These are phyloP conservation scores for Biston betularia DNA, from an alignment of 2,888 invertebrate genomes.

Conservation along the genomic window DNA sequence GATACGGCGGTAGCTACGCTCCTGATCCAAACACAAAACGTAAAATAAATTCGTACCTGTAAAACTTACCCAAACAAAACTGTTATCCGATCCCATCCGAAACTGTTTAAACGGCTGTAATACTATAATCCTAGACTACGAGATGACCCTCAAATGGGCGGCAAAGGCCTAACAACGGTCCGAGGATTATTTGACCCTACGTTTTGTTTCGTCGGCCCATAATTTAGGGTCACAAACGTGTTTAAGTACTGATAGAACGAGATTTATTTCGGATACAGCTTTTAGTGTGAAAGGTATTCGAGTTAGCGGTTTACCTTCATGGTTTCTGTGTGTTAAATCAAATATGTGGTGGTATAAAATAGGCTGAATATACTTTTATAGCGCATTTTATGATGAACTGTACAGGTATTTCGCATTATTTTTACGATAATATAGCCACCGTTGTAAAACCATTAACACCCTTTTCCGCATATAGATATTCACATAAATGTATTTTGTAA, in stretches of 20 bases:
- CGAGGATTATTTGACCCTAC: conserved; percentile 43
- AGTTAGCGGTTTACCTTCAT: not conserved
- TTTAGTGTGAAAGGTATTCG: conserved; percentile 6
- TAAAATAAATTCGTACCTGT: not conserved
- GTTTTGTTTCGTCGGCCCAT: conserved; percentile 34
- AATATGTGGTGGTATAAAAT: not conserved
- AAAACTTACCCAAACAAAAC: not conserved
- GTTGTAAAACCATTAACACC: not conserved
- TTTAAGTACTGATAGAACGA: conserved; percentile 45
- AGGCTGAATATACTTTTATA: not conserved
- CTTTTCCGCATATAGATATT: too few relatives aligned
- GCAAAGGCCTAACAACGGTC: conserved; percentile 35
- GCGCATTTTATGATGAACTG: conserved; percentile 8
- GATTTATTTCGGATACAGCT: conserved; percentile 37
- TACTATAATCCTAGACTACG: conserved; percentile 46
- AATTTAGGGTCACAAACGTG: conserved; percentile 42
- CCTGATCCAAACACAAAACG: not conserved
- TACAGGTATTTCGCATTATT: conserved; percentile 25
- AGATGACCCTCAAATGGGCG: conserved; percentile 42
- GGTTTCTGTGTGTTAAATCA: not conserved
- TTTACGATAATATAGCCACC: conserved; percentile 14
- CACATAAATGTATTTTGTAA: too few relatives aligned
- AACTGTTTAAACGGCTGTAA: conserved; percentile 38
- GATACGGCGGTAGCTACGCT: too few relatives aligned
- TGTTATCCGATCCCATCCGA: conserved; percentile 29